Conservation (phyloP, 2,797 vertebrate species). For the Mus caroli region DNA sequence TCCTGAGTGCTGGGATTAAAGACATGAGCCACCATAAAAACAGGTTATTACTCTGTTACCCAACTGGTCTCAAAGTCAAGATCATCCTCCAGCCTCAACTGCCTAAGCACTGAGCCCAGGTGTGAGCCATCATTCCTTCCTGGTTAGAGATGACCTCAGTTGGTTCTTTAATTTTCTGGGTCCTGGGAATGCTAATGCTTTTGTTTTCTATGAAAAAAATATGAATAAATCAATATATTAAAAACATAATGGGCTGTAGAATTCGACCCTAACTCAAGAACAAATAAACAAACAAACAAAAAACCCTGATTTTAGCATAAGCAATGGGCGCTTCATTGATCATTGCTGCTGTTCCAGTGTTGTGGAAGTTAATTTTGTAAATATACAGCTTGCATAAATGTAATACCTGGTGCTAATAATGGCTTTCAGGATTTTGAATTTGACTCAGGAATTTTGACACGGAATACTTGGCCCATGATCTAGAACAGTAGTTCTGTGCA, state of each 20-base stretch:
- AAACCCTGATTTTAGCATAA: background rate
- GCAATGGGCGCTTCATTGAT: background rate
- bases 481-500: background rate
- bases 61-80: background rate
- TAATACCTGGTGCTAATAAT: background rate
- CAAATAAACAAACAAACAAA: too few species aligned
- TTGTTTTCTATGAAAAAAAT: constrained; percentile 29
- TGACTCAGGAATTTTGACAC: background rate
- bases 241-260: background rate
- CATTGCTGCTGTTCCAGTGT: background rate
- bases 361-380: constrained; percentile 35
- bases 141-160: background rate
- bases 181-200: background rate
- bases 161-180: background rate
- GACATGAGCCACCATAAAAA: background rate
- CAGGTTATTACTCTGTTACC: background rate
- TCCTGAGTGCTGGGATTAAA: background rate
- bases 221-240: background rate
- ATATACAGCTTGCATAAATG: background rate
- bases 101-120: background rate
- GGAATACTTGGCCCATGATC: background rate
- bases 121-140: background rate
- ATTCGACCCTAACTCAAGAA: background rate
- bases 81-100: background rate
- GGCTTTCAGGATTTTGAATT: constrained; percentile 8